Base-by-base conservation (phyloP, 2,797 vertebrate genomes). In the Protonibea diacanthus region DNA sequence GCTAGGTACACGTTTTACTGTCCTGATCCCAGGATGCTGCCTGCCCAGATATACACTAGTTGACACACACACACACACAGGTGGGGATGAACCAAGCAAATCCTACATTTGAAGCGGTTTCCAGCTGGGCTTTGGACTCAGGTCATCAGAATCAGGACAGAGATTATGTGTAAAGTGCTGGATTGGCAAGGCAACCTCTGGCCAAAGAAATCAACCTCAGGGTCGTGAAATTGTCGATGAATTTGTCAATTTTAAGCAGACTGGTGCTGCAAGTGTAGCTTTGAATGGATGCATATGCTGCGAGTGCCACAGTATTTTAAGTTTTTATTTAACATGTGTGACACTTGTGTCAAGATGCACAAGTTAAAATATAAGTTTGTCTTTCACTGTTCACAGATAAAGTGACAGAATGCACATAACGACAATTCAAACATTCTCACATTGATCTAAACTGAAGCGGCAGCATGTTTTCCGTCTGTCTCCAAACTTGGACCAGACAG, bases 131-230 rank as follows among this genome's bases (percentile, higher is more conserved):
- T 80, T 64, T 38, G n/a, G 47, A 52, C 68, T 2, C 40, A 61
- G 81, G 75, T 86, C 77, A 80, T 82, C 47, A 65, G 60, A 78
- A 74, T 74, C 80, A 72, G 63, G 21, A 74, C 59, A 83, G 55
- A 79, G 61, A 78, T 76, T 69, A 76, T 53, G 57, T 81, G 49
- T 47, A 53, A 76, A 80, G 70, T 71, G 47, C 48, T 6, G 3
- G 68, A 70, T 76, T 86, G 74, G 71, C n/a, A 62, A 62, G 23
- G 42, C 44, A 70, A 83, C 40, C 65, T 51, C n/a, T 38, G 33
- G 33, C 33, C 33, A 38, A 38, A 38, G 33, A 38, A 9, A 38
- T 38, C 33, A 38, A 38, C 33, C 33, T 38, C 33, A 53, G 60
- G 69, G 70, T 69, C 56, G 59, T 56, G 51, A 58, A 33, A 52